Percentiles rank a stretch among this genome's conserved stretches.
phyloP scores from a whole-genome alignment of 2,888 invertebrate species.

The Athripsodes cinereus region DNA sequence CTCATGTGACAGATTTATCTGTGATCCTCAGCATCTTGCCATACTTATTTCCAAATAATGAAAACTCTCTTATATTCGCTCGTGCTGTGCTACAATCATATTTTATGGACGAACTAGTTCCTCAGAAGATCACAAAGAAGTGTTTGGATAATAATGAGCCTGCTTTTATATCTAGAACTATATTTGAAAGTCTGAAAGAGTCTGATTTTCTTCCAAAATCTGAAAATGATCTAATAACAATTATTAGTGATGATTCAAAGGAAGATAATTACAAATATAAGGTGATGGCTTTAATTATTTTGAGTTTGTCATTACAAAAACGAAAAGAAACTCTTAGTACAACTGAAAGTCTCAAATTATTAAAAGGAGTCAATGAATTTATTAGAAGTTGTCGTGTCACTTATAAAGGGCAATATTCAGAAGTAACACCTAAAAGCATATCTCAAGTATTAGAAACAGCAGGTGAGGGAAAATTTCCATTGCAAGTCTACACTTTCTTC shows the following conservation, averaged over 20 bases:
- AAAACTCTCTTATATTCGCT: constrained; percentile 34
- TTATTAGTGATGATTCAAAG: constrained; percentile 33
- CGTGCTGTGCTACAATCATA: constrained; percentile 38
- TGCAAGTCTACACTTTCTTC: constrained; percentile 52
- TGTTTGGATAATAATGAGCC: constrained; percentile 20
- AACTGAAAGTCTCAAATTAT: constrained; percentile 38
- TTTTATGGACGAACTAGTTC: constrained; percentile 39
- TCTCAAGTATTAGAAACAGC: constrained; percentile 38
- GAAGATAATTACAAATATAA: constrained; percentile 31
- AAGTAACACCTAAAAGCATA: constrained; percentile 36
- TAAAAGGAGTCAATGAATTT: constrained; percentile 43
- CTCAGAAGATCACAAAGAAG: constrained; percentile 30
- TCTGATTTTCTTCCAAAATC: constrained; percentile 29
- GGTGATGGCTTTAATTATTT: constrained; percentile 40
- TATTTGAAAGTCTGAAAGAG: constrained; percentile 38
- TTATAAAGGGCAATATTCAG: constrained; percentile 33
- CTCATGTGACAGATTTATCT: constrained; percentile 48
- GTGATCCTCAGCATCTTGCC: constrained; percentile 56
- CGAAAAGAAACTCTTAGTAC: constrained; percentile 28
- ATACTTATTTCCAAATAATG: constrained; percentile 52
- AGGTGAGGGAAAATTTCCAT: constrained; percentile 44
- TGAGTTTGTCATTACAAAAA: constrained; percentile 40
- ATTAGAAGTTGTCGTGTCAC: constrained; percentile 39
- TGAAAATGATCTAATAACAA: constrained; percentile 13
- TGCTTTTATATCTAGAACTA: constrained; percentile 32